A percentile compares a stretch with the other conserved stretches of the same genome.
phyloP scores from a whole-genome alignment of 1,140 invertebrate species.

The Drepana arcuata region DNA sequence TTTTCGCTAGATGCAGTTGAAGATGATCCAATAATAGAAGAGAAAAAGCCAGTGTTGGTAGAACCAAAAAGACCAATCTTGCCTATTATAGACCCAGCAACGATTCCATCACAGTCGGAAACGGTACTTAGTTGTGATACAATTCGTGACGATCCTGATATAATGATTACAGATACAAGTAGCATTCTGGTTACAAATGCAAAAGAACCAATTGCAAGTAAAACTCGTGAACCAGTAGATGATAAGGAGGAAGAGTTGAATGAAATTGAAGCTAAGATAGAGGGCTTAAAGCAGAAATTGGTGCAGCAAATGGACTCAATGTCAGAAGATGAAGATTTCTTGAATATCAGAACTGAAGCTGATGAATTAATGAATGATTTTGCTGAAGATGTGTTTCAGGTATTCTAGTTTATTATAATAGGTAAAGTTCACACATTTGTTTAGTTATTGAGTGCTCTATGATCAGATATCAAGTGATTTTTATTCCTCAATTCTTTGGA shows the following conservation, averaged over 20 bases:
- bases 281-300: conserved; percentile 70
- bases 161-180: too few species aligned
- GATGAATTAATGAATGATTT: conserved; percentile 76
- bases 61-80: conserved; percentile 46
- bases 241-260: conserved; percentile 64
- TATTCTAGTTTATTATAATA: conserved; percentile 10
- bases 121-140: too few species aligned
- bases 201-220: too few species aligned
- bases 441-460: conserved; percentile 4
- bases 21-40: conserved; percentile 36
- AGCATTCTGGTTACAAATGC: too few species aligned
- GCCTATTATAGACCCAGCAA: conserved; percentile 64
- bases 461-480: too few species aligned
- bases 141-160: too few species aligned
- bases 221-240: conserved; percentile 19
- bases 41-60: conserved; percentile 39
- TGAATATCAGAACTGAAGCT: conserved; percentile 74
- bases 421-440: conserved; percentile 2
- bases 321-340: conserved; percentile 74
- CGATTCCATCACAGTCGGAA: conserved; percentile 33
- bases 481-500: too few species aligned
- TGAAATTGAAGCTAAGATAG: conserved; percentile 72
- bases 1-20: conserved; percentile 39
- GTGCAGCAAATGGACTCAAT: conserved; percentile 68
- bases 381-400: conserved; percentile 63